These are phyloP conservation scores for Lepidothrix coronata DNA, from an alignment of 2,113 vertebrate genomes.

Conservation along the genomic window DNA sequence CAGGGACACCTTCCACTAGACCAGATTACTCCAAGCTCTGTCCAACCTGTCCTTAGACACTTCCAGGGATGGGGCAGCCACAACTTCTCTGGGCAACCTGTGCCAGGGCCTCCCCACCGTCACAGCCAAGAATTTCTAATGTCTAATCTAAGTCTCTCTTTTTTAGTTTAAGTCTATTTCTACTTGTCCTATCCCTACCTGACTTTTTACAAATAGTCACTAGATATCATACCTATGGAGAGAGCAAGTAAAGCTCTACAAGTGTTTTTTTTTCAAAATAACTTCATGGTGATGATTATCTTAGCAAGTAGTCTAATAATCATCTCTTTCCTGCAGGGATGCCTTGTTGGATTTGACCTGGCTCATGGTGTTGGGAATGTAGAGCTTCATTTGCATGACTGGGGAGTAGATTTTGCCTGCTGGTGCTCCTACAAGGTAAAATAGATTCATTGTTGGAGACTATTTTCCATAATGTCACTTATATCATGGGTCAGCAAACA, in stretches of 20 bases:
- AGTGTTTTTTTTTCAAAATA: neutral
- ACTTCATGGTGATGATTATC: neutral
- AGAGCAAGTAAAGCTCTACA: neutral
- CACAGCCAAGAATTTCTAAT: neutral
- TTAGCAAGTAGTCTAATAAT: neutral
- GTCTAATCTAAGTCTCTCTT: neutral
- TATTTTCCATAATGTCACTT: neutral
- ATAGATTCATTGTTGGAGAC: neutral
- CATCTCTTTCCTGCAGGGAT: slow-evolving; percentile 78
- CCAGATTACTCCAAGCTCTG: neutral
- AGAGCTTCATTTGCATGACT: slow-evolving; percentile 87
- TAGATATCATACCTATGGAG: too few relatives aligned
- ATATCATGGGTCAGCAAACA: neutral
- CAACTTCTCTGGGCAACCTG: neutral
- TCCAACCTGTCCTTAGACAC: neutral
- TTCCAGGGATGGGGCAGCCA: neutral
- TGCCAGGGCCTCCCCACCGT: neutral
- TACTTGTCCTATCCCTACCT: neutral
- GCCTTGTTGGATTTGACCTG: slow-evolving; percentile 92
- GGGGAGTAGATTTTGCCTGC: slow-evolving; percentile 96
- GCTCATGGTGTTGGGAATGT: slow-evolving; percentile 91
- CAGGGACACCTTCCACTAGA: neutral
- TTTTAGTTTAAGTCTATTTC: neutral
- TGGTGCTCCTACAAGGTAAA: slow-evolving; percentile 98
- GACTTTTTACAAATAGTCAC: neutral